These are phyloP conservation scores for Myotis planiceps DNA, from an alignment of 2,797 vertebrate genomes.

Conservation along the genomic window DNA sequence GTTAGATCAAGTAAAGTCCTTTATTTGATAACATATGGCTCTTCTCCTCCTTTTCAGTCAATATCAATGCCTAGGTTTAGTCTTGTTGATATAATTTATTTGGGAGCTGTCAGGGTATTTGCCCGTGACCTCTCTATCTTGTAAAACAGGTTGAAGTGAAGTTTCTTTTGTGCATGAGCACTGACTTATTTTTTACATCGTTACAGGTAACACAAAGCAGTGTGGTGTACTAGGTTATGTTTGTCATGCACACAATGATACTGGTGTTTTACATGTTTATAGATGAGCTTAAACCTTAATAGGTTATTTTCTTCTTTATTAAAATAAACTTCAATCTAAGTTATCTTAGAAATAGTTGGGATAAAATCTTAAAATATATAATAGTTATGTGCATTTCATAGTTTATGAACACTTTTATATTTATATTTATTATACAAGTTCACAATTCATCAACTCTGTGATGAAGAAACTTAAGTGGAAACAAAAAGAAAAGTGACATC, in stretches of 20 bases:
- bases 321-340: not conserved
- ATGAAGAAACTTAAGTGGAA: not conserved
- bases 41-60: not conserved
- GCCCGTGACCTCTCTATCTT: not conserved
- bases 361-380: not conserved
- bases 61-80: not conserved
- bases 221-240: not conserved
- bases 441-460: not conserved
- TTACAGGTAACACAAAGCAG: fast-evolving
- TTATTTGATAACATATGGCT: not conserved
- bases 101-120: not conserved
- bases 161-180: not conserved
- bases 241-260: not conserved
- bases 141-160: not conserved
- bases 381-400: not conserved
- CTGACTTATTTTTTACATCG: not conserved
- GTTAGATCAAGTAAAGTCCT: not conserved
- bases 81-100: not conserved
- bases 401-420: not conserved
- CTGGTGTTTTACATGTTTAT: not conserved
- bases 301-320: not conserved
- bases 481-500: not conserved
- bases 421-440: not conserved
- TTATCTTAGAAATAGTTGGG: not conserved
- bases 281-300: not conserved